Evolutionary conservation across 2,888 invertebrate genomes (phyloP).

Genomic region (Machimus rusticus): DNA sequence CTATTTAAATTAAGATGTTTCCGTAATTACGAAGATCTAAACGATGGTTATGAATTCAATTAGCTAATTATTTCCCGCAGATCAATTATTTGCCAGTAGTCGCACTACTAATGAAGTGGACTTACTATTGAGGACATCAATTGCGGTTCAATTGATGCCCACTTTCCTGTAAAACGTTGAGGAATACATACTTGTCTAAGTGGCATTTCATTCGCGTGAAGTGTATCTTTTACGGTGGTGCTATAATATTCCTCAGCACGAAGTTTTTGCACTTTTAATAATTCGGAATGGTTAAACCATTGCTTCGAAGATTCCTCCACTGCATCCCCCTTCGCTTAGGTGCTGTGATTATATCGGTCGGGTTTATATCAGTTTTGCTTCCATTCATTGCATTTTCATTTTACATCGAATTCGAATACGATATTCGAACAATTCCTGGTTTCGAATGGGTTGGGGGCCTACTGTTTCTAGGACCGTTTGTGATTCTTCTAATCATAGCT

Average conservation of each 20-base stretch:
- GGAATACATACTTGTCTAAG: background rate
- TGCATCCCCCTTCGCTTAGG: background rate
- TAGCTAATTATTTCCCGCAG: background rate
- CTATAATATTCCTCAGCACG: background rate
- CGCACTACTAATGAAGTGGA: background rate
- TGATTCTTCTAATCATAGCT: background rate
- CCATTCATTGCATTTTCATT: background rate
- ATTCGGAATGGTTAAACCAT: conserved; percentile 8
- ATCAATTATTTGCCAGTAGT: background rate
- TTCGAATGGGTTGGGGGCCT: background rate
- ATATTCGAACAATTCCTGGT: background rate
- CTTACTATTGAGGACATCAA: background rate
- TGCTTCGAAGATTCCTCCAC: background rate
- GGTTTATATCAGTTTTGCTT: background rate
- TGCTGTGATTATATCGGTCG: background rate
- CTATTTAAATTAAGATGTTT: background rate
- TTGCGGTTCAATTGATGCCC: background rate
- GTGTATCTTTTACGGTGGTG: background rate
- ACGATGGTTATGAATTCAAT: background rate
- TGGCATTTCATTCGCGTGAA: background rate
- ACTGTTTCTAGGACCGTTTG: background rate
- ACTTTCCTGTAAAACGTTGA: background rate
- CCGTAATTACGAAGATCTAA: background rate
- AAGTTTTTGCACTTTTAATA: background rate
- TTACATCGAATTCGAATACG: background rate